phyloP scores from a whole-genome alignment of 2,113 vertebrate genomes.

The Glareola pratincola region DNA sequence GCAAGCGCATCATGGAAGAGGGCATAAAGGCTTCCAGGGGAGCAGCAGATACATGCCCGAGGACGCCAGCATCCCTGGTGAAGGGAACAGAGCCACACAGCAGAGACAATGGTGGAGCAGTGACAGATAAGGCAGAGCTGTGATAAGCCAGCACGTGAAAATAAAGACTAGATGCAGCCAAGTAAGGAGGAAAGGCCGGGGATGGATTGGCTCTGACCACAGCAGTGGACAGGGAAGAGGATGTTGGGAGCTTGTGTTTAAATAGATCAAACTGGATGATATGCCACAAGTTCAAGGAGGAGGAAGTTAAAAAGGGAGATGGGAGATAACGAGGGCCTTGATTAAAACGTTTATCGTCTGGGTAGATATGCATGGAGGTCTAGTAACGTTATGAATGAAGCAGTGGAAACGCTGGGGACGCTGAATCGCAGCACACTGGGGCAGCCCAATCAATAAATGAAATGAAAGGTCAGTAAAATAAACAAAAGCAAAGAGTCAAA shows the following conservation, averaged over 20 bases:
- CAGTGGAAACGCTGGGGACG: neutral
- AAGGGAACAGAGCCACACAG: neutral
- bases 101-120: neutral
- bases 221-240: neutral
- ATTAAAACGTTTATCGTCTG: neutral
- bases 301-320: conserved; percentile 2
- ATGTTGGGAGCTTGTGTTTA: neutral
- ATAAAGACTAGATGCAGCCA: neutral
- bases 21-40: neutral
- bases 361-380: neutral
- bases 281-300: neutral
- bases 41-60: neutral
- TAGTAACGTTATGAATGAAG: neutral
- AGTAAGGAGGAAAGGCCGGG: neutral
- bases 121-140: neutral
- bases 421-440: neutral
- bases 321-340: neutral
- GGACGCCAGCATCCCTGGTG: neutral
- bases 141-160: neutral
- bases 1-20: neutral
- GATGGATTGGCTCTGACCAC: neutral
- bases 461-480: neutral
- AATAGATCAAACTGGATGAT: neutral
- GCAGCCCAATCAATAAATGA: neutral
- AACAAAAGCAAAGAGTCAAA: neutral